Conservation (phyloP, 2,888 invertebrate genomes). For the Steinernema hermaphroditum region DNA sequence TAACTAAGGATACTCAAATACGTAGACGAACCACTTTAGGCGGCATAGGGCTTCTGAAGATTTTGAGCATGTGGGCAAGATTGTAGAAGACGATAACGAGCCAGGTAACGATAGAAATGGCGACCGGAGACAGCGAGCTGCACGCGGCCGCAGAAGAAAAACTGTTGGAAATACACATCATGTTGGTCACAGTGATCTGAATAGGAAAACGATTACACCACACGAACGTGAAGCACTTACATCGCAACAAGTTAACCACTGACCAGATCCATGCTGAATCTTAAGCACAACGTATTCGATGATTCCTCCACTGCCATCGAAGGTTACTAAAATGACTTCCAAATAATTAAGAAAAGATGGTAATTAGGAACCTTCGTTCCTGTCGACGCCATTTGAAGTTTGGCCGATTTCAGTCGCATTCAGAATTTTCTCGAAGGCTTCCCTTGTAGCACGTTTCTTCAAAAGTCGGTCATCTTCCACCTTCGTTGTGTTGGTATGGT, state of each 20-base stretch:
- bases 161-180: neutral
- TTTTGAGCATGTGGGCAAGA: neutral
- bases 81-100: neutral
- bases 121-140: neutral
- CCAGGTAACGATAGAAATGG: neutral
- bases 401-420: neutral
- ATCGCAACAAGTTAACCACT: neutral
- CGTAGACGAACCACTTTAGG: neutral
- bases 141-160: neutral
- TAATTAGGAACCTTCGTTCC: neutral
- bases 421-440: neutral
- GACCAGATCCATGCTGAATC: slow-evolving; percentile 13
- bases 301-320: neutral
- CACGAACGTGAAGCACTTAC: neutral
- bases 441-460: neutral
- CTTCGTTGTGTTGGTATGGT: too few relatives aligned
- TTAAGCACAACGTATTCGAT: slow-evolving; percentile 8
- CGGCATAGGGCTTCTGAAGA: slow-evolving; percentile 2
- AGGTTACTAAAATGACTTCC: neutral
- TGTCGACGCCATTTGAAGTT: neutral
- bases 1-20: neutral
- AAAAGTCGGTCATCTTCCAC: too few relatives aligned
- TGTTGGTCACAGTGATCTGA: neutral
- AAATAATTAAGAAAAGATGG: neutral
- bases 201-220: neutral